Evolutionary conservation across 2,113 vertebrate species (phyloP), one percentile per base, ranked within the genome.

Genomic region (Ochotona princeps): DNA sequence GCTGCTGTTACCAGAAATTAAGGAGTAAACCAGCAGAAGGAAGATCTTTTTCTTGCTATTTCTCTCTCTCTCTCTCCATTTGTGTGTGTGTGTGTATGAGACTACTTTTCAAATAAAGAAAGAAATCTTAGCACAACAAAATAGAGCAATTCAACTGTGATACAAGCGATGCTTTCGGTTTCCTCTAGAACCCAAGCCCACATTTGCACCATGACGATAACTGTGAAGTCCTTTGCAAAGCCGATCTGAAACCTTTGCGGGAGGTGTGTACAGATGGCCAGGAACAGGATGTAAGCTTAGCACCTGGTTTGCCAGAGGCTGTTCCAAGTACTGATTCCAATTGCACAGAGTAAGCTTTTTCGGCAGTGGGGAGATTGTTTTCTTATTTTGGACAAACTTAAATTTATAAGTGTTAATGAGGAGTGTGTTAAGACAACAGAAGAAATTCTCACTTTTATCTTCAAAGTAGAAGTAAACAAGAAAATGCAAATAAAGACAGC

Each of bases 361-460:
- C 30, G 7, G 69, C 2, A 83, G 20, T 10, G 74, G 60, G 79
- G 92, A 92, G 73, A 72, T 5, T 91, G 66, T 78, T 83, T 85
- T 38, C 79, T 79, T 86, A 69, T 78, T 80, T 69, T 8, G 25
- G n/a, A 86, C 35, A 18, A 90, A 15, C 51, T 87, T 81, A 91
- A 89, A 78, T 82, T 78, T 87, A 30, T 30, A 81, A 94, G 92
- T 91, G 49, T 14, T 94, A 94, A 91, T 78, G 63, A 92, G 38
- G 67, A 35, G 69, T n/a, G n/a, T 92, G 89, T 91, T 78, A 92
- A 89, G 60, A 93, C 91, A 94, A 93, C 91, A 94, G 57, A 93
- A 90, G 38, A 84, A 90, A 92, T n/a, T 94, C 67, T 93, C 73
- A 69, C 28, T 73, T 90, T 79, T 87, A 61, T 23, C 15, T 84